Conservation (phyloP, 2,888 invertebrate genomes). For the Aphidoletes aphidimyza region DNA sequence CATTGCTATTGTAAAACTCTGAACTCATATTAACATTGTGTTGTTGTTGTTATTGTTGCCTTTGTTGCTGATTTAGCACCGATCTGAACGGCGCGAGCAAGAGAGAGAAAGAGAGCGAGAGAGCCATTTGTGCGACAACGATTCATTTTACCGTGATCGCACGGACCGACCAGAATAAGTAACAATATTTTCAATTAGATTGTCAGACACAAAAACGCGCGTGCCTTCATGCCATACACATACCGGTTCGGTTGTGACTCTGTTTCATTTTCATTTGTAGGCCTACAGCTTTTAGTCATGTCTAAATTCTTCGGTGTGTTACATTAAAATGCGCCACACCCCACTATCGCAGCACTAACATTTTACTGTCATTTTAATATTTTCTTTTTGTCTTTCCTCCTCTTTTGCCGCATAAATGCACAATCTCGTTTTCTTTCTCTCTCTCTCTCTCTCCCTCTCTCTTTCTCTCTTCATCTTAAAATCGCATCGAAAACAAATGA, state of each 20-base stretch:
- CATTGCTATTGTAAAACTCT: neutral
- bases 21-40: neutral
- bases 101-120: no score
- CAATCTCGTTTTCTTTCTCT: no score
- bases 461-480: no score
- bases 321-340: conserved; percentile 14
- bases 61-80: no score
- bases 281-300: neutral
- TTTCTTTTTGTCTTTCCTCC: neutral
- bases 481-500: no score
- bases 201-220: conserved; percentile 32
- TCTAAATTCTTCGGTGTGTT: conserved; percentile 29
- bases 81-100: no score
- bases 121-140: neutral
- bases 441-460: no score
- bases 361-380: no score
- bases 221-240: neutral
- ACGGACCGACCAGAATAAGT: conserved; percentile 43
- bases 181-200: conserved; percentile 35
- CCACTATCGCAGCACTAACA: neutral
- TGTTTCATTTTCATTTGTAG: no score
- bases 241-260: neutral
- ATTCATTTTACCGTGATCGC: neutral
- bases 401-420: no score
- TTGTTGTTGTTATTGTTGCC: no score